Percentiles rank a stretch among this genome's conserved stretches.
phyloP scores from a whole-genome alignment of 1,140 invertebrate genomes.

The Aphidius gifuensis region DNA sequence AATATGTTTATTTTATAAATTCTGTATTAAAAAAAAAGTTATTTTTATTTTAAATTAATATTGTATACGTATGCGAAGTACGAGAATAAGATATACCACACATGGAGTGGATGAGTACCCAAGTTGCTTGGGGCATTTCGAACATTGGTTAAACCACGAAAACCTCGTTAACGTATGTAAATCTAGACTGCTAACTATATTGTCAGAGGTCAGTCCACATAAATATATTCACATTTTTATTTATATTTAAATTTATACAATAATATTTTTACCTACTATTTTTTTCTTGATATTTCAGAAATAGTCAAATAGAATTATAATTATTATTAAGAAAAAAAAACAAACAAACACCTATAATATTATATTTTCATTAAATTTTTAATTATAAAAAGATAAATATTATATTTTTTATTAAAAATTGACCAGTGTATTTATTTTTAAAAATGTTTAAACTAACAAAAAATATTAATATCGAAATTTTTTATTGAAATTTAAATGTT shows the following conservation, averaged over 20 bases:
- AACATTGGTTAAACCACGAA: slow-evolving; percentile 60
- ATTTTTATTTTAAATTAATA: too few relatives aligned
- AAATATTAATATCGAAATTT: too few relatives aligned
- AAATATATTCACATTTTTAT: slow-evolving; percentile 5
- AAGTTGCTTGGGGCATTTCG: slow-evolving; percentile 37
- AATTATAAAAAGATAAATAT: too few relatives aligned
- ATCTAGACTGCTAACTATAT: slow-evolving; percentile 43
- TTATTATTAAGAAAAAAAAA: not conserved
- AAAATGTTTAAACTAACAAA: too few relatives aligned
- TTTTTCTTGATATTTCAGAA: too few relatives aligned
- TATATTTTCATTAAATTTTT: too few relatives aligned
- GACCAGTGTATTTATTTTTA: too few relatives aligned
- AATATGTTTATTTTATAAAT: too few relatives aligned
- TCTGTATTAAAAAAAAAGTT: too few relatives aligned
- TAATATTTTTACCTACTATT: too few relatives aligned
- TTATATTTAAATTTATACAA: not conserved
- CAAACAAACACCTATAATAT: not conserved
- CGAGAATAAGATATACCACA: not conserved
- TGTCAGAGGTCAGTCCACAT: slow-evolving; percentile 6
- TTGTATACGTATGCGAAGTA: not conserved
- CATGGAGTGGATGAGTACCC: slow-evolving; percentile 23
- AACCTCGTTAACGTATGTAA: slow-evolving; percentile 56
- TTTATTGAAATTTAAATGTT: too few relatives aligned
- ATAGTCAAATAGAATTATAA: not conserved
- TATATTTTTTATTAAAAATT: too few relatives aligned